Evolutionary conservation across 1,140 invertebrate species (phyloP), one percentile per base, ranked within the genome.

Genomic region (Phenacoccus solenopsis): DNA sequence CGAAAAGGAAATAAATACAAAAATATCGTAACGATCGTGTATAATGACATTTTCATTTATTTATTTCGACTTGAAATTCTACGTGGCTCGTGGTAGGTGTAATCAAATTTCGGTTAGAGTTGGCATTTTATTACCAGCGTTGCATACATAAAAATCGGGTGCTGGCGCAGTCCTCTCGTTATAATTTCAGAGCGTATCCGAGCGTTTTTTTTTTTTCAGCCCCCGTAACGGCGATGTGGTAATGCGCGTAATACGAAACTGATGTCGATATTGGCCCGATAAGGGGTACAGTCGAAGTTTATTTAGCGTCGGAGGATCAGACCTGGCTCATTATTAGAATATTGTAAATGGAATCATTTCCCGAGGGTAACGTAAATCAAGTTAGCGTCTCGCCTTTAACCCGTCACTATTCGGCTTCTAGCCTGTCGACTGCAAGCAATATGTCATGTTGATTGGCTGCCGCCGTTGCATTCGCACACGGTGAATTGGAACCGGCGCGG

Each of bases 401-500:
- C 59, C 59, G 25, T 64, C 59, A 64, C 25, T 64, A 22, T 25
- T 64, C 59, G 25, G 25, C 59, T 64, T 64, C 59, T 25, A 27
- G 59, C 22, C 59, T 64, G 59, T 64, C 59, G 59, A 64, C 59
- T 64, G 59, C 59, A 64, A 64, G 59, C 59, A 64, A 64, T 64
- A 64, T 64, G 59, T 64, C 59, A 64, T 64, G 59, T 64, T 64
- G 59, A 64, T 64, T 64, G 59, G 59, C 59, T 64, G 59, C 59
- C 16, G 59, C 59, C 25, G 59, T 27, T 64, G 59, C 59, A 64
- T 64, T 25, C 20, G 3, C 25, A 16, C 22, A 10, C 3, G 10
- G 3, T 20, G 25, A 10, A 64, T 4, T 64, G 21, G 59, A 4
- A 64, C 5, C 59, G 59, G 59, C 59, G 59, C 59, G 59, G 25